Percentiles rank a stretch among this genome's conserved stretches.
Evolutionary conservation across 2,888 invertebrate species (phyloP).

Genomic region (Acanthosepion lycidas): DNA sequence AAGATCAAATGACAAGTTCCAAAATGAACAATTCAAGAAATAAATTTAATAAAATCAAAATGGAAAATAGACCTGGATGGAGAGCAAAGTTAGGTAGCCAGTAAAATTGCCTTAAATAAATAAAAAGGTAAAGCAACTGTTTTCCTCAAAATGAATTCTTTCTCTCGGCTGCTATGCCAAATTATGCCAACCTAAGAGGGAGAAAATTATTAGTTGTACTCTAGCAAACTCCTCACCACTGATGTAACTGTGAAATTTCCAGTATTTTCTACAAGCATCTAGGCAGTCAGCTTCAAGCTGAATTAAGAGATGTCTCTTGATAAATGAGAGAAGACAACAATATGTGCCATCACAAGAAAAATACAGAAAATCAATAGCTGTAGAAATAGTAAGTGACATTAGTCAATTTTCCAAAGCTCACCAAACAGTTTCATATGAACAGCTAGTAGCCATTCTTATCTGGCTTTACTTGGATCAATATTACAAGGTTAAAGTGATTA

Average conservation of each 20-base stretch:
- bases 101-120: no score
- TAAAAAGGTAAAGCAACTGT: no score
- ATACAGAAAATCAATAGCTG: slow-evolving; percentile 40
- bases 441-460: neutral
- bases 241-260: neutral
- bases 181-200: no score
- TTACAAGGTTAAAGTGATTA: no score
- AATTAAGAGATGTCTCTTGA: neutral
- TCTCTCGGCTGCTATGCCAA: no score
- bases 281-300: neutral
- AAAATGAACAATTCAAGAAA: no score
- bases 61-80: no score
- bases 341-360: neutral
- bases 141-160: no score
- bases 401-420: neutral
- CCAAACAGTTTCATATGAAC: neutral
- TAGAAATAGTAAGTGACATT: neutral
- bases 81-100: no score
- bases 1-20: no score
- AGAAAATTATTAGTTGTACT: no score
- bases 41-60: no score
- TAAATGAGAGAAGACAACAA: neutral
- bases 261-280: neutral
- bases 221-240: neutral
- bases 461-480: neutral